Percentiles rank a stretch among this genome's conserved stretches.
Evolutionary conservation across 1,140 invertebrate species (phyloP).

Genomic region (Ceratoteleas bidentatus): DNA sequence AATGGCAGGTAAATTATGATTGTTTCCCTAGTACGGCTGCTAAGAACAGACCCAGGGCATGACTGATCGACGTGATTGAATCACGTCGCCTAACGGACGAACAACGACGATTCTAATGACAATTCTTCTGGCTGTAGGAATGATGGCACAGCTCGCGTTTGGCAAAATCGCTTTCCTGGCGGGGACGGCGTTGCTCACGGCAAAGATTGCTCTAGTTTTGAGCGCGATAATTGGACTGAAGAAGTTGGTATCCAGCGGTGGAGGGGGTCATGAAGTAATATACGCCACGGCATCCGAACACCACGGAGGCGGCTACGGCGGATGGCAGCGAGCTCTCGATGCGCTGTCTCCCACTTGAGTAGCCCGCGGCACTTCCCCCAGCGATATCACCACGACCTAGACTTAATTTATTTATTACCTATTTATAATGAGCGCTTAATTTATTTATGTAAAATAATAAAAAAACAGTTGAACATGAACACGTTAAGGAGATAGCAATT

Average conservation of each 20-base stretch:
- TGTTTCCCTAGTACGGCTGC: constrained; percentile 7
- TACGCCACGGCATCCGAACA: constrained; percentile 81
- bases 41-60: background rate
- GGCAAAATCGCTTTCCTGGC: constrained; percentile 86
- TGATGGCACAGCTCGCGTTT: constrained; percentile 85
- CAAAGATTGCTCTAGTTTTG: constrained; percentile 86
- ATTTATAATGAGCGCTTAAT: constrained; percentile 51
- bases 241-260: constrained; percentile 82
- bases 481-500: constrained; percentile 19
- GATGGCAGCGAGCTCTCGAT: constrained; percentile 82
- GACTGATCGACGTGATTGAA: background rate
- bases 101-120: background rate
- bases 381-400: constrained; percentile 21
- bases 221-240: constrained; percentile 85
- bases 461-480: constrained; percentile 24
- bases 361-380: background rate
- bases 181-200: constrained; percentile 85
- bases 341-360: constrained; percentile 74
- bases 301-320: constrained; percentile 77
- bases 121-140: constrained; percentile 70
- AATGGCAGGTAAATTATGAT: constrained; percentile 81
- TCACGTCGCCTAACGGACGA: background rate
- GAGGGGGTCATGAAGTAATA: constrained; percentile 83
- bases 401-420: constrained; percentile 66
- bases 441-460: constrained; percentile 55